Percentiles rank a stretch among this genome's conserved stretches.
Conservation (phyloP, 2,797 vertebrate genomes). For the Fistularia tabacaria region DNA sequence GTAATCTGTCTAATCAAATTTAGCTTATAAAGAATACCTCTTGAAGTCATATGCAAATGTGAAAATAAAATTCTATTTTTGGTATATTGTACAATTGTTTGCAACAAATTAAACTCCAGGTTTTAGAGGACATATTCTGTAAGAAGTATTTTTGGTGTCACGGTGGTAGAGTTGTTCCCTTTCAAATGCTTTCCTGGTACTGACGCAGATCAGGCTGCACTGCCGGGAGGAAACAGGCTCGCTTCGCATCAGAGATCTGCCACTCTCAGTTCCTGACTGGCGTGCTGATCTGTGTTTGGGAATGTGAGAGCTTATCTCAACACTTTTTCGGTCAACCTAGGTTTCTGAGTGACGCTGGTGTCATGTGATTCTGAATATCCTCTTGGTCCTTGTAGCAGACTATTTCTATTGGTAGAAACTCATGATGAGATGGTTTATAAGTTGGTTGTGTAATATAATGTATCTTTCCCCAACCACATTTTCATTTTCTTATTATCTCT, state of each 20-base stretch:
- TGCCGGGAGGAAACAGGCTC: constrained; percentile 59
- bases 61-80: no score
- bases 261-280: constrained; percentile 55
- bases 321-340: constrained; percentile 40
- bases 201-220: constrained; percentile 55
- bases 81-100: no score
- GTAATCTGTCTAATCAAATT: no score
- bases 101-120: neutral
- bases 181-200: constrained; percentile 45
- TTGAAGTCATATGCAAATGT: no score
- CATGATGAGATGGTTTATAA: no score
- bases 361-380: constrained; percentile 18
- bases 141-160: constrained; percentile 32
- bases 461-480: no score
- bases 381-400: neutral
- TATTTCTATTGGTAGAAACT: no score
- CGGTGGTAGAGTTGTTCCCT: constrained; percentile 35
- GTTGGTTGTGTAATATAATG: no score
- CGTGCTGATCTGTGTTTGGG: constrained; percentile 51
- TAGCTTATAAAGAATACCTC: no score
- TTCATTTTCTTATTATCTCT: no score
- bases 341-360: constrained; percentile 33
- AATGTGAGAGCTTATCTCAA: constrained; percentile 50
- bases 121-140: constrained; percentile 19
- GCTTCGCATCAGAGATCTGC: constrained; percentile 64